Evolutionary conservation across 2,888 invertebrate species (phyloP), one percentile per base, ranked within the genome.

Genomic region (Meloe dianella): DNA sequence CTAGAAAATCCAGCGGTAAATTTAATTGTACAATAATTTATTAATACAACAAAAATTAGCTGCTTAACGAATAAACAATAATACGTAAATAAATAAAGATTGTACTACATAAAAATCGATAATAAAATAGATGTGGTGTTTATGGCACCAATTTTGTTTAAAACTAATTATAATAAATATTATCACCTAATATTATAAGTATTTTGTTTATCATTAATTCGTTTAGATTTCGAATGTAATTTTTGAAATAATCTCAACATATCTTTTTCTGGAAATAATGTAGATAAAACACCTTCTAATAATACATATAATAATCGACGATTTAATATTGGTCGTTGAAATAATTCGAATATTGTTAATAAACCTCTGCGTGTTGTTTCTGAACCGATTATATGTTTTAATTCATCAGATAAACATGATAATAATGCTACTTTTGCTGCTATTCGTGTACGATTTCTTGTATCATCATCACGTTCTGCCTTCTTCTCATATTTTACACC

Each of bases 341-440:
- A 93, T 77, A 96, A 87, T 78, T 95, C 94, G 82, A 96, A 96
- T 29, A 96, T 90, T 14, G 92, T 90, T 63, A 94, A 85, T 14
- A 95, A 85, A 5, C 96, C 96, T 74, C 92, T 87, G 24, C 94
- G 87, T 3, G 94, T 93, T 2, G 95, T 94, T 79, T 96, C 95
- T 56, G 92, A 92, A 0, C 97, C 97, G 65, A 97, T 92, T 74
- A 97, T 91, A 79, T 94, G 93, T 75, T 93, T 91, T 67, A 97
- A 84, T 82, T 97, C 96, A 84, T 97, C 93, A 79, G 96, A 92
- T 59, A 95, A 86, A 74, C 92, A 92, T 0, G 94, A 92, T 10
- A 96, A 84, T 73, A 97, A 86, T 41, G 95, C 92, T 1, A 93
- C 90, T 85, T 95, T 95, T 58, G 96, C 95, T 10, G 94, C 92